A percentile compares a stretch with the other conserved stretches of the same genome.
Conservation (phyloP, 2,113 vertebrate species). For the Clarias gariepinus region DNA sequence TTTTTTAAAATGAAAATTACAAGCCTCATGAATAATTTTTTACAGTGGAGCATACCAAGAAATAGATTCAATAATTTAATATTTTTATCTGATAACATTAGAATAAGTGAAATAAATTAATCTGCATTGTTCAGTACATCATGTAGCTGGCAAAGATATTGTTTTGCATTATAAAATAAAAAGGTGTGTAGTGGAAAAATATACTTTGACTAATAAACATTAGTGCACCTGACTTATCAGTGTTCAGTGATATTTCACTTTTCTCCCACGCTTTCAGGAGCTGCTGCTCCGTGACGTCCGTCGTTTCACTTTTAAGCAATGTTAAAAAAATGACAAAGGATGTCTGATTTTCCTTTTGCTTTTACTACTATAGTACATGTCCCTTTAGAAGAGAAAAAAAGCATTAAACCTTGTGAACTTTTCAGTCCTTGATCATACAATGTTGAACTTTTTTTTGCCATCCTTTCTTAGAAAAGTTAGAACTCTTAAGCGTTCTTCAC, state of each 20-base stretch:
- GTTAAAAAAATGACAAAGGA: conserved; percentile 2
- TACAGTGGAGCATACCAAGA: not conserved
- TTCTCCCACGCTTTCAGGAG: not conserved
- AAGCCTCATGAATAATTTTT: too few species aligned
- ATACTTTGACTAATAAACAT: not conserved
- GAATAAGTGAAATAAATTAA: not conserved
- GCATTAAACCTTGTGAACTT: not conserved
- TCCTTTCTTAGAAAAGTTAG: not conserved
- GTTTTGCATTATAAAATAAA: not conserved
- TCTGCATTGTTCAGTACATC: too few species aligned
- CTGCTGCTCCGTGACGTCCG: not conserved
- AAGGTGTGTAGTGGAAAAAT: not conserved
- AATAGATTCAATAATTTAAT: not conserved
- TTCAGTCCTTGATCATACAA: not conserved
- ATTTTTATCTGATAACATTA: not conserved
- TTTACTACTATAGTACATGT: not conserved
- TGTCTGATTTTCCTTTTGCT: not conserved
- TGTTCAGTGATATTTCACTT: conserved; percentile 19
- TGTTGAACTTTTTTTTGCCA: not conserved
- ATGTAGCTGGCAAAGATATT: not conserved
- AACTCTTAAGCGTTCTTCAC: not conserved
- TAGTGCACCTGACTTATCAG: not conserved
- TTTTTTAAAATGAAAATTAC: too few species aligned
- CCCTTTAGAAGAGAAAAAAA: not conserved
- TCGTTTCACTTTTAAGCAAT: not conserved